Conservation (phyloP, 2,113 vertebrate species). For the Genyomyrus donnyi region DNA sequence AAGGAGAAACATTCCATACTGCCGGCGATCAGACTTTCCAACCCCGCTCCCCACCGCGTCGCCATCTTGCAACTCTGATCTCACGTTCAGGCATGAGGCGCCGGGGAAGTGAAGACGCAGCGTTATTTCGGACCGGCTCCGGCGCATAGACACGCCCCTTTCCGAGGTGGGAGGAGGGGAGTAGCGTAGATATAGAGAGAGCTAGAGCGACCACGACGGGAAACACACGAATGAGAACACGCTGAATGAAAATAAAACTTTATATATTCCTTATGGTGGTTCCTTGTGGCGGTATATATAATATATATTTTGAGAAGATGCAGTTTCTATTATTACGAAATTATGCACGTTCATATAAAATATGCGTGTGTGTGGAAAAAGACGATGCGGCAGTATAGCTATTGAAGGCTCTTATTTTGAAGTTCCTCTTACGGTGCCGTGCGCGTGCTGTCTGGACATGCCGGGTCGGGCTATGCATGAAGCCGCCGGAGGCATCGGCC, state of each 20-base stretch:
- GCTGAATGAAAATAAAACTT: background rate
- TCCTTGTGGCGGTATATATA: background rate
- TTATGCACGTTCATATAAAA: background rate
- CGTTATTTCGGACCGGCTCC: background rate
- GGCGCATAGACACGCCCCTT: background rate
- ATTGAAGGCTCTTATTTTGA: background rate
- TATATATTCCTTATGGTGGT: background rate
- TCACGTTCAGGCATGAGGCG: slow-evolving; percentile 36
- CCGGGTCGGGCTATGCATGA: background rate
- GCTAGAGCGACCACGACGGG: background rate
- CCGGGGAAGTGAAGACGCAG: slow-evolving; percentile 1
- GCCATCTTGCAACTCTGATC: slow-evolving; percentile 57
- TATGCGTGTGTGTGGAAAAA: background rate
- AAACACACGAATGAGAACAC: background rate
- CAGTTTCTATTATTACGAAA: background rate
- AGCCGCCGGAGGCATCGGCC: background rate
- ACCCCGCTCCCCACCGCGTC: slow-evolving; percentile 49
- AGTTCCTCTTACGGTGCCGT: background rate
- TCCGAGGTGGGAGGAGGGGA: background rate
- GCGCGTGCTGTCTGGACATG: background rate
- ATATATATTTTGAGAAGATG: background rate
- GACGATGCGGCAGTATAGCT: background rate
- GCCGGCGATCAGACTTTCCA: slow-evolving; percentile 45
- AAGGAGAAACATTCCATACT: slow-evolving; percentile 27
- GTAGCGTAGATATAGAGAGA: background rate